A percentile compares a stretch with the other conserved stretches of the same genome.
phyloP scores from a whole-genome alignment of 1,140 invertebrate species.

The Tyrophagus putrescentiae region DNA sequence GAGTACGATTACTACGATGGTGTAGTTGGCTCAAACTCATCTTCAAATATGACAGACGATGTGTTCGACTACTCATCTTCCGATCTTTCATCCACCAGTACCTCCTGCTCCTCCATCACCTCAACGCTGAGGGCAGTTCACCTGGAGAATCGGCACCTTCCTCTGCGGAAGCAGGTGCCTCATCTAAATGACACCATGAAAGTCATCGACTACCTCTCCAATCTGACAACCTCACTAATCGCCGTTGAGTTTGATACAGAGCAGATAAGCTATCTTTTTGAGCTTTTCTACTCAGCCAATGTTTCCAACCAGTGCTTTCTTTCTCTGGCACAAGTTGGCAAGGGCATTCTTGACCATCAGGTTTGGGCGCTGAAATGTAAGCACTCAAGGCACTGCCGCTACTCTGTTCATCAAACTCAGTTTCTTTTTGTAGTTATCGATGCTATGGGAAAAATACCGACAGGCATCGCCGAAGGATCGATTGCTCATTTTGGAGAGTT shows the following conservation, averaged over 20 bases:
- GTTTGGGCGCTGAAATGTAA: slow-evolving; percentile 20
- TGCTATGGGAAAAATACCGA: slow-evolving; percentile 27
- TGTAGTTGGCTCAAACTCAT: too few species aligned
- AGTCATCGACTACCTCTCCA: not conserved
- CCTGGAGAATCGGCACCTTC: too few species aligned
- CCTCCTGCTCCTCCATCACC: too few species aligned
- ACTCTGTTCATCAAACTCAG: not conserved
- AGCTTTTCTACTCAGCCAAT: not conserved
- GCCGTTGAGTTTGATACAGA: not conserved
- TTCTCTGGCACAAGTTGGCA: not conserved
- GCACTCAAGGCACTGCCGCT: not conserved
- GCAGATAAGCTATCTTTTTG: not conserved
- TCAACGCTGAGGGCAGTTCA: too few species aligned
- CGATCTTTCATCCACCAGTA: too few species aligned
- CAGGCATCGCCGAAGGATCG: slow-evolving; percentile 28
- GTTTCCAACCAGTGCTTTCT: not conserved
- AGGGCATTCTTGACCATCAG: not conserved
- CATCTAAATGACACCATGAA: not conserved
- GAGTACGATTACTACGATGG: too few species aligned
- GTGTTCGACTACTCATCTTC: too few species aligned
- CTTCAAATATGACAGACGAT: too few species aligned
- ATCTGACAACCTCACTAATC: not conserved
- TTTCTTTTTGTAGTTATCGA: slow-evolving; percentile 26
- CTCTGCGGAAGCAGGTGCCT: not conserved
- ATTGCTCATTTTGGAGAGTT: slow-evolving; percentile 28